Base-by-base conservation (phyloP, 1,140 invertebrate genomes). In the Zaprionus tsacasi region DNA sequence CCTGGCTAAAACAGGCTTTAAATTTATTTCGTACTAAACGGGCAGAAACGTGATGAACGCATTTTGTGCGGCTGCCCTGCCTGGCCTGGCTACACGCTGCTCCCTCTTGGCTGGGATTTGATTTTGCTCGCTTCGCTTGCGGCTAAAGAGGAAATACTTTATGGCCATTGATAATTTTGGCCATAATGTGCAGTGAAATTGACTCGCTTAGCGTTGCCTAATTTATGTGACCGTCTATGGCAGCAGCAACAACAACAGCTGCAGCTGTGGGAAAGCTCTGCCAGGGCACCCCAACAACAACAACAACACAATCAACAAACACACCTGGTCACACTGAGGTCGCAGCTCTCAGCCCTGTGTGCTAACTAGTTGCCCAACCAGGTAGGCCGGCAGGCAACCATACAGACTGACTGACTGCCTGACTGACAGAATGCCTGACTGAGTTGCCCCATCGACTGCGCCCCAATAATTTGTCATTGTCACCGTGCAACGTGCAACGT, bases 161-260 rank as follows among this genome's bases (percentile, higher is more conserved):
- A 83, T 83, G 81, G 81, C 48, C 81, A 83, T 83, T 83, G 81
- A 83, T 83, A 83, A 83, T 83, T 85, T 73, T 78, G 82, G 56
- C 81, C 68, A 83, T 83, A 83, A 83, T 83, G 81, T 83, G 81
- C 81, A 85, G 79, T 74, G 81, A 80, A 83, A 83, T 83, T 73
- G 81, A 81, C 78, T 85, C 78, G 68, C 74, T 81, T 81, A 81
- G 74, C 76, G 69, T 69, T 67, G 45, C 65, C 69, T 81, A 78
- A 85, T 82, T 82, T 85, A 82, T 82, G 81, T 83, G 61, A 65
- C 60, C 69, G 54, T 30, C 69, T 38, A 55, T 40, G 25, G 48
- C 50, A 63, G 52, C 48, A 40, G 30, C 21, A 33, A n/a, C n/a
- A n/a, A n/a, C 30, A 45, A 5, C 11, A 60, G 30, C 21, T 40